Conservation (phyloP, 2,113 vertebrate species). For the Podarcis muralis region DNA sequence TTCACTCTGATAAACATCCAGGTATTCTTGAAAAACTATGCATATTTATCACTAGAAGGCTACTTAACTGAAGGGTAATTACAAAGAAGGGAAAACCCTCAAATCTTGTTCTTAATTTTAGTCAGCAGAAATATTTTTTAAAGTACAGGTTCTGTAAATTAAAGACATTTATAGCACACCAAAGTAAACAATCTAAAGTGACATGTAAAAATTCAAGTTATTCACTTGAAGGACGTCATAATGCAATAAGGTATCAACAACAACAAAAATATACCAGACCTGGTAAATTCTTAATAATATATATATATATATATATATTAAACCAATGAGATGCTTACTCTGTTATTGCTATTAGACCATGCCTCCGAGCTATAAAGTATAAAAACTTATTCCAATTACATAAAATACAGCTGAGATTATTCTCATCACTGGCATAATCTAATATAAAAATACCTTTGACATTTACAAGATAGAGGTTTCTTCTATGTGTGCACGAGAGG, state of each 20-base stretch:
- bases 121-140: conserved; percentile 68
- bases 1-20: conserved; percentile 8
- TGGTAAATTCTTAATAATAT: conserved; percentile 52
- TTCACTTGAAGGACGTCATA: conserved; percentile 51
- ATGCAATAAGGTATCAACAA: conserved; percentile 62
- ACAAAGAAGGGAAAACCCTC: conserved; percentile 45
- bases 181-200: conserved; percentile 72
- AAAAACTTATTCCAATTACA: conserved; percentile 66
- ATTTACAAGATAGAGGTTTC: conserved; percentile 54
- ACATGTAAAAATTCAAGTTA: conserved; percentile 66
- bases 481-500: conserved; percentile 28
- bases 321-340: conserved; percentile 66
- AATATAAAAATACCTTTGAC: conserved; percentile 71
- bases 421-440: conserved; percentile 77
- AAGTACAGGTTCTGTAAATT: conserved; percentile 74
- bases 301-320: conserved; percentile 38
- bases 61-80: conserved; percentile 28
- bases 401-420: conserved; percentile 62
- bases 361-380: conserved; percentile 72
- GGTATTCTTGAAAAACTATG: conserved; percentile 10
- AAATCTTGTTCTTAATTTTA: conserved; percentile 48
- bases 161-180: conserved; percentile 66
- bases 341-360: conserved; percentile 75
- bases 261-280: conserved; percentile 68
- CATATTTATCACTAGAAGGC: conserved; percentile 37